Evolutionary conservation across 2,113 vertebrate species (phyloP).

Genomic region (Coptodon rendalli): DNA sequence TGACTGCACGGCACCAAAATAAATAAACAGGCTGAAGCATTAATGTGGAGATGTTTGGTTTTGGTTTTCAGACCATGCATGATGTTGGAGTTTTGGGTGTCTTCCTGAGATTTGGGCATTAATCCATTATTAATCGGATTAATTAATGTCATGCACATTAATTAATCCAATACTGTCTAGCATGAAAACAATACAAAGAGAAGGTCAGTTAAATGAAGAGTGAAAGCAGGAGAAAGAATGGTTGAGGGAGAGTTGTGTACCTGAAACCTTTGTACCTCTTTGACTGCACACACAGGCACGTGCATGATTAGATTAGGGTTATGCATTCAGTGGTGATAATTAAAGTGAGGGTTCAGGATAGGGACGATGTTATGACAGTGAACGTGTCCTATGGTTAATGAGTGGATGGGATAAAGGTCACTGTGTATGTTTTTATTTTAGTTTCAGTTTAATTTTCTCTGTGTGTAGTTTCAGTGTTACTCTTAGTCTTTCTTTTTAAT

Average conservation of each 20-base stretch:
- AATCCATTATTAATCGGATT: neutral
- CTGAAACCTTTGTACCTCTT: neutral
- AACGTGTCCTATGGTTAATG: neutral
- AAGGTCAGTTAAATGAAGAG: neutral
- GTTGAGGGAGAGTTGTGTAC: neutral
- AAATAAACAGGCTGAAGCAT: no score
- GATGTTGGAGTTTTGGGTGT: neutral
- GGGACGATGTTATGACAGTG: accelerated
- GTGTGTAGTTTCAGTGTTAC: neutral
- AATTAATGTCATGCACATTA: neutral
- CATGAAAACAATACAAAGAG: neutral
- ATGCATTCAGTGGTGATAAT: neutral
- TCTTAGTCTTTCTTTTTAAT: neutral
- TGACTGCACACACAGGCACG: neutral
- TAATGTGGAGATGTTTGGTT: no score
- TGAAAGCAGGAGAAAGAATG: neutral
- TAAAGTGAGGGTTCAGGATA: neutral
- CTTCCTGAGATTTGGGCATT: neutral
- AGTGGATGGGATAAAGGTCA: neutral
- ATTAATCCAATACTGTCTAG: neutral
- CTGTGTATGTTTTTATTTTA: neutral
- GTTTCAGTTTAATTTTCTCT: neutral
- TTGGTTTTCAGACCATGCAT: neutral
- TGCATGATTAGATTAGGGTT: neutral
- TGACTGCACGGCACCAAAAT: neutral